These are phyloP conservation scores for Cacatua alba DNA, from an alignment of 2,113 vertebrate genomes.

Conservation along the genomic window DNA sequence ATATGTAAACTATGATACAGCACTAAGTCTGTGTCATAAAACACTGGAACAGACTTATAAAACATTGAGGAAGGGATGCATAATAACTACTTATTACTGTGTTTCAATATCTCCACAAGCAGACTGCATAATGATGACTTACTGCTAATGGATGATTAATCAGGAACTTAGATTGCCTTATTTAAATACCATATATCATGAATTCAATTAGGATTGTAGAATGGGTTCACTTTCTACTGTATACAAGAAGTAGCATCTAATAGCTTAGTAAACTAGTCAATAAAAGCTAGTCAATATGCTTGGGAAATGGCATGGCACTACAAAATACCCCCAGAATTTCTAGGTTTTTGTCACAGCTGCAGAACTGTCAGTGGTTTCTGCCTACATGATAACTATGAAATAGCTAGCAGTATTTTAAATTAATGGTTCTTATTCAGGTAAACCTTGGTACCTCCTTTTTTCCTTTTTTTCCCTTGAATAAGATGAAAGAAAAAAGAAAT, in stretches of 20 bases:
- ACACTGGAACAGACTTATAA: neutral
- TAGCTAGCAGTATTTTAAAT: neutral
- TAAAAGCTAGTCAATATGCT: neutral
- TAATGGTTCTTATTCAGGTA: neutral
- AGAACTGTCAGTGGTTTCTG: neutral
- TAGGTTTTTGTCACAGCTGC: neutral
- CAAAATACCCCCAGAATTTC: neutral
- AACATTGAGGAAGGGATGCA: neutral
- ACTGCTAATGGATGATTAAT: slow-evolving; percentile 1
- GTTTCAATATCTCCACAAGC: neutral
- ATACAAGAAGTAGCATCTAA: neutral
- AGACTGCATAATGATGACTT: neutral
- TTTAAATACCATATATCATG: neutral
- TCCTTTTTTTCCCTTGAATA: neutral
- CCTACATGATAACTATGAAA: neutral
- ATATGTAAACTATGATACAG: neutral
- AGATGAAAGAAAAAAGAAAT: neutral
- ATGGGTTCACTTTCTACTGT: neutral
- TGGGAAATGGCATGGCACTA: neutral
- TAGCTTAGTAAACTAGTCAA: neutral
- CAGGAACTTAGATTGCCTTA: neutral
- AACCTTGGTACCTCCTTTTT: neutral
- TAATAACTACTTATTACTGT: neutral
- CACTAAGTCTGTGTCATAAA: neutral
- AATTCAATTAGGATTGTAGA: neutral